Conservation (phyloP, 2,888 invertebrate genomes). For the Folsomia manolachei region DNA sequence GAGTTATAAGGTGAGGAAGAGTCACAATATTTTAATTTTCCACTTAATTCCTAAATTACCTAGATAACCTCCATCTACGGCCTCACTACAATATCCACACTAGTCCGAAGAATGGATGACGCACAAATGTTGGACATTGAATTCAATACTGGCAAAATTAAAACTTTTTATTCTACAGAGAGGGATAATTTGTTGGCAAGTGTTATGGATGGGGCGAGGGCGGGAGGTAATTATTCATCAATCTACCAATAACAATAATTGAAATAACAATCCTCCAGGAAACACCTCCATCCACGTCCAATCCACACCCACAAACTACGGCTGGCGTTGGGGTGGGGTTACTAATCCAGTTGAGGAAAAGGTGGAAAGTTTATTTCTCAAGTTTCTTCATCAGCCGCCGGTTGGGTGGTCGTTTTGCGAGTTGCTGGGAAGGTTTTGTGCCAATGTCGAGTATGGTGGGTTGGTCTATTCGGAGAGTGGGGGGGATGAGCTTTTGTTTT, state of each 20-base stretch:
- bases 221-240: slow-evolving; percentile 93
- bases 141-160: slow-evolving; percentile 80
- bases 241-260: too few species aligned
- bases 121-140: slow-evolving; percentile 92
- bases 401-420: slow-evolving; percentile 68
- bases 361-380: slow-evolving; percentile 83
- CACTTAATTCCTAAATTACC: not conserved
- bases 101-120: slow-evolving; percentile 83
- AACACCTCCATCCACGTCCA: slow-evolving; percentile 81
- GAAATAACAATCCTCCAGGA: too few species aligned
- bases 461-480: slow-evolving; percentile 95
- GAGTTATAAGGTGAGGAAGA: slow-evolving; percentile 64
- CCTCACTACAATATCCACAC: slow-evolving; percentile 74
- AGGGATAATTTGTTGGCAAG: slow-evolving; percentile 94
- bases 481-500: too few species aligned
- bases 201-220: slow-evolving; percentile 90
- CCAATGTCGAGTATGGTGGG: slow-evolving; percentile 96
- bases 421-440: slow-evolving; percentile 90
- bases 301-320: slow-evolving; percentile 77
- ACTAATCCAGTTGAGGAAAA: slow-evolving; percentile 88
- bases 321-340: slow-evolving; percentile 83
- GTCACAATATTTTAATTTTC: not conserved
- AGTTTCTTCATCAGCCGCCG: slow-evolving; percentile 68
- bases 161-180: slow-evolving; percentile 88
- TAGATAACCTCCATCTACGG: slow-evolving; percentile 49